Conservation (phyloP, 2,888 invertebrate genomes). For the Tipula vernalis region DNA sequence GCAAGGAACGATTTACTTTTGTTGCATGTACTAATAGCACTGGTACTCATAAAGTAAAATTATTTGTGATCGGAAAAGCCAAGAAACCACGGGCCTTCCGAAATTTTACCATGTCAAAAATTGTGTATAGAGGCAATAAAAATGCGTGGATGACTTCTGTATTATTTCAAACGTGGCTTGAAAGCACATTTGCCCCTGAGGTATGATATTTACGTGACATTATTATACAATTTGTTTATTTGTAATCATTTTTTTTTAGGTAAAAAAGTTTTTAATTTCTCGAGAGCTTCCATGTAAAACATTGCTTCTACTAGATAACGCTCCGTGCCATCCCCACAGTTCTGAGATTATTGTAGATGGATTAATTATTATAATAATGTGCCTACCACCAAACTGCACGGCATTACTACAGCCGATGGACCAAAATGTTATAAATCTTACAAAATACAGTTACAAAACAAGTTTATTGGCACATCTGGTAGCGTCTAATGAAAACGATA, state of each 20-base stretch:
- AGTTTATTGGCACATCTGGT: too few species aligned
- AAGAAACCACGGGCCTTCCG: constrained; percentile 16
- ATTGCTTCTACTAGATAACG: constrained; percentile 15
- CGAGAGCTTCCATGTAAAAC: constrained; percentile 16
- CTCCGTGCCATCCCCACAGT: constrained; percentile 13
- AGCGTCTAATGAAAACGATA: too few species aligned
- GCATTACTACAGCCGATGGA: constrained; percentile 15
- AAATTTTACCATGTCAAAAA: constrained; percentile 16
- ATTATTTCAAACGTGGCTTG: constrained; percentile 14
- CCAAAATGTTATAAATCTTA: too few species aligned
- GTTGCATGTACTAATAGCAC: constrained; percentile 18
- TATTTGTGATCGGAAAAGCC: constrained; percentile 19
- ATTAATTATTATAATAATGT: constrained; percentile 11
- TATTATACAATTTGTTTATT: background rate
- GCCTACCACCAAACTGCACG: constrained; percentile 17
- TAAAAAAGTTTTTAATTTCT: constrained; percentile 12
- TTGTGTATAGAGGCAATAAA: constrained; percentile 15
- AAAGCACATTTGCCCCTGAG: background rate
- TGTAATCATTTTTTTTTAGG: too few species aligned
- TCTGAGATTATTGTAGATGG: constrained; percentile 11
- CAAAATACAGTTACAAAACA: too few species aligned
- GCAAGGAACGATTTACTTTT: constrained; percentile 18
- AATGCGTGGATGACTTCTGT: constrained; percentile 17
- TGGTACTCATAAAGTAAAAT: constrained; percentile 11
- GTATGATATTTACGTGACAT: background rate